Evolutionary conservation across 2,113 vertebrate species (phyloP).

Genomic region (Ictidomys tridecemlineatus): DNA sequence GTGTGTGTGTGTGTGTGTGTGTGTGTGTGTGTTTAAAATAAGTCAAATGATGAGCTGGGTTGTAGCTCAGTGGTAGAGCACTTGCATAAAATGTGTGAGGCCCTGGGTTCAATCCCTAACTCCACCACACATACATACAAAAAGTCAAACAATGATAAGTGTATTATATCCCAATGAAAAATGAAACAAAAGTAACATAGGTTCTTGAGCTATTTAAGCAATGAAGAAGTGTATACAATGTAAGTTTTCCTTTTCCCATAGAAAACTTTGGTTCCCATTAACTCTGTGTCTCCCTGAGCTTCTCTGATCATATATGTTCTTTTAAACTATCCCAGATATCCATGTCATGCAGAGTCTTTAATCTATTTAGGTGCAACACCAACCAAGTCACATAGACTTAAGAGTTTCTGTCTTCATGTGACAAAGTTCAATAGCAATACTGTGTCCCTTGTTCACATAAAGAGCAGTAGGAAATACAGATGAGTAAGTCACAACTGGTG

Average conservation of each 20-base stretch:
- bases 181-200: background rate
- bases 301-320: conserved; percentile 8
- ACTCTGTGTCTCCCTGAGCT: background rate
- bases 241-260: conserved; percentile 8
- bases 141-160: background rate
- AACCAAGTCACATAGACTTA: background rate
- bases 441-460: background rate
- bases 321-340: background rate
- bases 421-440: background rate
- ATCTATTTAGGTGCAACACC: background rate
- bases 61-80: background rate
- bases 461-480: background rate
- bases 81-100: background rate
- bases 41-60: too few species aligned
- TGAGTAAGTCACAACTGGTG: background rate
- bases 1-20: too few species aligned
- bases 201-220: conserved; percentile 36
- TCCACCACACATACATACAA: too few species aligned
- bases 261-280: background rate
- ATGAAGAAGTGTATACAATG: background rate
- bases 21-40: too few species aligned
- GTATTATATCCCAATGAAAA: background rate
- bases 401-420: background rate
- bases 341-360: background rate
- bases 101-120: too few species aligned